A percentile compares a stretch with the other conserved stretches of the same genome.
phyloP scores from a whole-genome alignment of 1,140 invertebrate species.

The Charaxes varanes region DNA sequence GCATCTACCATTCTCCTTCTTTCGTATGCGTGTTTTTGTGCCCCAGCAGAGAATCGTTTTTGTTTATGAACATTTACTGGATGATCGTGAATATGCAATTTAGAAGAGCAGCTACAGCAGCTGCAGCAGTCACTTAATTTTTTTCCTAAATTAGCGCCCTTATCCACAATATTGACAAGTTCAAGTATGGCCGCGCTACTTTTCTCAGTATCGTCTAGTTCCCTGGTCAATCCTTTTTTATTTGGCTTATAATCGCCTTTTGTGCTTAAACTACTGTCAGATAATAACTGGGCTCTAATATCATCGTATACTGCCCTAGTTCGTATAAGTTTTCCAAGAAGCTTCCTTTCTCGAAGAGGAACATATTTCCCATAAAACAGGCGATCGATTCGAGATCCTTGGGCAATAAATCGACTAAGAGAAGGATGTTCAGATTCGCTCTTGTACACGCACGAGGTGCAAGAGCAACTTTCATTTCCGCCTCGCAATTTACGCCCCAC shows the following conservation, averaged over 20 bases:
- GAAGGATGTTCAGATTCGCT: slow-evolving; percentile 26
- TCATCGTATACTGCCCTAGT: slow-evolving; percentile 45
- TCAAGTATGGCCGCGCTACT: slow-evolving; percentile 25
- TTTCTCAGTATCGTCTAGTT: slow-evolving; percentile 18
- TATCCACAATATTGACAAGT: slow-evolving; percentile 35
- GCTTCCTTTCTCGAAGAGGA: slow-evolving; percentile 34
- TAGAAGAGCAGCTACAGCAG: slow-evolving; percentile 34
- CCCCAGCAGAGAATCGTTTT: slow-evolving; percentile 3
- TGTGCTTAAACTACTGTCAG: slow-evolving; percentile 27
- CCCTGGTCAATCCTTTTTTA: slow-evolving; percentile 12
- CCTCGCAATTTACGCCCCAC: slow-evolving; percentile 7
- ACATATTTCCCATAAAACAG: slow-evolving; percentile 36
- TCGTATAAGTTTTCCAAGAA: slow-evolving; percentile 34
- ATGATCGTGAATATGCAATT: slow-evolving; percentile 12
- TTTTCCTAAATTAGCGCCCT: slow-evolving; percentile 23
- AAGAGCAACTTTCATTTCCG: slow-evolving; percentile 25
- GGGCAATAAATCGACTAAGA: slow-evolving; percentile 21
- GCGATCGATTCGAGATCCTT: slow-evolving; percentile 31
- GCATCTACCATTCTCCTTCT: slow-evolving; percentile 17
- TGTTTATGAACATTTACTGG: slow-evolving; percentile 11
- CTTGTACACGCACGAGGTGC: slow-evolving; percentile 29
- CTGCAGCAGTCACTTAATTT: slow-evolving; percentile 38
- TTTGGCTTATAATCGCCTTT: slow-evolving; percentile 21
- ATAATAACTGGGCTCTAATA: slow-evolving; percentile 32
- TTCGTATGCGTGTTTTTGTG: slow-evolving; percentile 1